These are phyloP conservation scores for Paedocypris micromegethes DNA, from an alignment of 2,797 vertebrate genomes.

Conservation along the genomic window DNA sequence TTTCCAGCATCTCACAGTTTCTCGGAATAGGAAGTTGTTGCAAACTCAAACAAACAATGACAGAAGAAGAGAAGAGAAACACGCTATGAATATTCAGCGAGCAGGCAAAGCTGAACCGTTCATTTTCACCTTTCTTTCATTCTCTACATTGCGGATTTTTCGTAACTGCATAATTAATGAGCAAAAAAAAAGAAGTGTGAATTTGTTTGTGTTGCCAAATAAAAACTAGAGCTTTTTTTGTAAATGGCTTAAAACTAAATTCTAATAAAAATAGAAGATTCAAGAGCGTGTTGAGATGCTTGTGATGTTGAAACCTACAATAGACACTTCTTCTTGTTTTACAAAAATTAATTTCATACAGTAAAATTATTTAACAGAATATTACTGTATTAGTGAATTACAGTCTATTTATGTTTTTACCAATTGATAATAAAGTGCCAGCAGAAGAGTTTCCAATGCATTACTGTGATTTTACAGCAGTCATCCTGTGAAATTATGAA, in stretches of 20 bases:
- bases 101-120: slow-evolving; percentile 65
- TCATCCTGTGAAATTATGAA: too few relatives aligned
- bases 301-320: too few relatives aligned
- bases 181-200: slow-evolving; percentile 72
- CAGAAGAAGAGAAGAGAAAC: slow-evolving; percentile 75
- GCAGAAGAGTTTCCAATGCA: too few relatives aligned
- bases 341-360: too few relatives aligned
- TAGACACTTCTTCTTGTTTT: too few relatives aligned
- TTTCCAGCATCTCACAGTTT: slow-evolving; percentile 69
- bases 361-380: too few relatives aligned
- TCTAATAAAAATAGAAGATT: slow-evolving; percentile 30
- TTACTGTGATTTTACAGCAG: too few relatives aligned
- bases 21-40: slow-evolving; percentile 68
- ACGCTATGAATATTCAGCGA: slow-evolving; percentile 85
- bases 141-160: slow-evolving; percentile 78
- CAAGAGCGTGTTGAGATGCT: too few relatives aligned
- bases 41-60: slow-evolving; percentile 78
- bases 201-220: slow-evolving; percentile 72
- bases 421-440: too few relatives aligned
- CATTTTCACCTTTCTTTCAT: slow-evolving; percentile 81
- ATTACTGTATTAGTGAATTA: too few relatives aligned
- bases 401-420: too few relatives aligned
- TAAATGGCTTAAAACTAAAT: slow-evolving; percentile 47
- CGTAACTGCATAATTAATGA: slow-evolving; percentile 86
- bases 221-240: slow-evolving; percentile 59